Conservation (phyloP, 2,113 vertebrate species). For the Leptosomus discolor region DNA sequence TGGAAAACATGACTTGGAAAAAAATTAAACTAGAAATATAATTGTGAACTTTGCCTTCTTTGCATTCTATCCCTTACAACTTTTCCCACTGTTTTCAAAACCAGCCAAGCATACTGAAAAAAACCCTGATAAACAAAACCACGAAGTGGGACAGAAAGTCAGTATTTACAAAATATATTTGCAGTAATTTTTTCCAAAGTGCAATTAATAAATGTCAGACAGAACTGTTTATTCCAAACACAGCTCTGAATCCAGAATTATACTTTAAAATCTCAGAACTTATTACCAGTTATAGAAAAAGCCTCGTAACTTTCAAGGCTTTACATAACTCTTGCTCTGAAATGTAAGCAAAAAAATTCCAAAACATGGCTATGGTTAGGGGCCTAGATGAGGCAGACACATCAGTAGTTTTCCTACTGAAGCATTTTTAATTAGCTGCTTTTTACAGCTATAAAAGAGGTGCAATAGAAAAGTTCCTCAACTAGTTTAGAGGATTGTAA, state of each 20-base stretch:
- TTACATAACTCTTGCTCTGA: not conserved
- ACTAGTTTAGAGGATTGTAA: not conserved
- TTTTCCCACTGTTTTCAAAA: not conserved
- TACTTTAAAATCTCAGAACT: not conserved
- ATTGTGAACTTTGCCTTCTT: not conserved
- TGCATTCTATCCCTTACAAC: not conserved
- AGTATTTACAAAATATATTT: not conserved
- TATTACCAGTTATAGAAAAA: not conserved
- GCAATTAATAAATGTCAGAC: not conserved
- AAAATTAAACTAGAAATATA: not conserved
- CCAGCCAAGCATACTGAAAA: not conserved
- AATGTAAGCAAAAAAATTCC: not conserved
- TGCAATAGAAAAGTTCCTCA: not conserved
- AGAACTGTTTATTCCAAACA: not conserved
- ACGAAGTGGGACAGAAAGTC: not conserved
- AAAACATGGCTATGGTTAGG: not conserved
- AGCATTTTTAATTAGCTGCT: not conserved
- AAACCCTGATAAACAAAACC: not conserved
- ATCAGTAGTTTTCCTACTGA: not conserved
- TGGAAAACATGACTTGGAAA: not conserved
- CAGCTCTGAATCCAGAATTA: not conserved
- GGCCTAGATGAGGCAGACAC: not conserved
- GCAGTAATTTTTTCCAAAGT: not conserved
- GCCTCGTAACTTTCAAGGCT: not conserved
- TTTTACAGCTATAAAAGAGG: not conserved